Evolutionary conservation across 2,797 vertebrate species (phyloP).

Genomic region (Chelon labrosus): DNA sequence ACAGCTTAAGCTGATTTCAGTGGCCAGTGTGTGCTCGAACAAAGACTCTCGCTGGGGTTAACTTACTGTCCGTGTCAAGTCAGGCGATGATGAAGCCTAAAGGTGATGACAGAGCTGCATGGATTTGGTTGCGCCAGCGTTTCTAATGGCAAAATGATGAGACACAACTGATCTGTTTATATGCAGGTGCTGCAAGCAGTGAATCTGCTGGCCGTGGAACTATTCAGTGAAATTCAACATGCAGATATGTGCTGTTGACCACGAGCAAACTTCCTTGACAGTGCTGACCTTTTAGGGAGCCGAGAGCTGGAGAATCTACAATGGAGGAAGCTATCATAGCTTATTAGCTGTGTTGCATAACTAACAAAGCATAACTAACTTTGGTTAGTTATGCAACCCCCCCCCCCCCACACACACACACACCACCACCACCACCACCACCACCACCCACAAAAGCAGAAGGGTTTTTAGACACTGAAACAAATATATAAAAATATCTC

Average conservation of each 20-base stretch:
- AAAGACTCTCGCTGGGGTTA: slow-evolving; percentile 5
- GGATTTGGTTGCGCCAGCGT: background rate
- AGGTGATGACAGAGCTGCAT: slow-evolving; percentile 1
- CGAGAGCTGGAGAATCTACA: background rate
- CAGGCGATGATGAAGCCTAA: slow-evolving; percentile 1
- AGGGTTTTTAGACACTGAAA: no score
- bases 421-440: no score
- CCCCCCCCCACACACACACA: no score
- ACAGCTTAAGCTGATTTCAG: slow-evolving; percentile 68
- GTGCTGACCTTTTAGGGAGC: background rate
- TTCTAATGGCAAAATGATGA: background rate
- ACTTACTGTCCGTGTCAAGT: slow-evolving; percentile 25
- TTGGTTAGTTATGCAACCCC: no score
- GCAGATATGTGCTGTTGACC: background rate
- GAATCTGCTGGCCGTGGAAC: background rate
- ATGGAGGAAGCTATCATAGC: background rate
- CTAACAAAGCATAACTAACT: no score
- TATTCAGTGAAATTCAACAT: background rate
- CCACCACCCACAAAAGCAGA: no score
- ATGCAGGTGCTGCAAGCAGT: background rate
- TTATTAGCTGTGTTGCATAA: background rate
- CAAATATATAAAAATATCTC: no score
- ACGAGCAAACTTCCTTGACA: background rate
- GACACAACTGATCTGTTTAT: background rate
- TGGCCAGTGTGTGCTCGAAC: slow-evolving; percentile 35